phyloP scores from a whole-genome alignment of 2,888 invertebrate species.

The Gymnosoma rotundatum region DNA sequence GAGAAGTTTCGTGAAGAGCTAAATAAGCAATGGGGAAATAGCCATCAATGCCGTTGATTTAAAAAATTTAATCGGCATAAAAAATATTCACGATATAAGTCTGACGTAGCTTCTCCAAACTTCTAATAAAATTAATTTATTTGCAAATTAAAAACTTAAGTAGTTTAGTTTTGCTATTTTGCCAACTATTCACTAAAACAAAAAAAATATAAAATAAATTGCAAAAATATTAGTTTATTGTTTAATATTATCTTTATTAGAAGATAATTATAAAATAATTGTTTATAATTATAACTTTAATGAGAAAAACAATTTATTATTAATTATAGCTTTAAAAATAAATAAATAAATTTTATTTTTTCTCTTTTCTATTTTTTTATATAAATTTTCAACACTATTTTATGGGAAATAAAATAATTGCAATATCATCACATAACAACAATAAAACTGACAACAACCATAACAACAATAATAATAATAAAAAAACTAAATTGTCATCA shows the following conservation, averaged over 20 bases:
- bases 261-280: no score
- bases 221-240: neutral
- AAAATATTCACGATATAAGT: no score
- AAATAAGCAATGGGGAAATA: no score
- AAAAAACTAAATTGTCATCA: slow-evolving; percentile 19
- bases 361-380: slow-evolving; percentile 23
- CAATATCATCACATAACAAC: slow-evolving; percentile 45
- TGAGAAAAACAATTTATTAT: neutral
- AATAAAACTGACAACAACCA: slow-evolving; percentile 4
- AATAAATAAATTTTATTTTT: slow-evolving; percentile 4
- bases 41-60: no score
- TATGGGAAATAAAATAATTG: slow-evolving; percentile 40
- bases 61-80: no score
- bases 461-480: slow-evolving; percentile 7
- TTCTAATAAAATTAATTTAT: neutral
- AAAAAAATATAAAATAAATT: neutral
- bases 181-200: neutral
- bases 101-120: no score
- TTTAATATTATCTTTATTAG: neutral
- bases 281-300: neutral
- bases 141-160: neutral
- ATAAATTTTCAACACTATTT: slow-evolving; percentile 19
- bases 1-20: no score
- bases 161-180: neutral
- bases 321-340: slow-evolving; percentile 23